Base-by-base conservation (phyloP, 1,140 invertebrate species). In the Pachypeltis micranthus region DNA sequence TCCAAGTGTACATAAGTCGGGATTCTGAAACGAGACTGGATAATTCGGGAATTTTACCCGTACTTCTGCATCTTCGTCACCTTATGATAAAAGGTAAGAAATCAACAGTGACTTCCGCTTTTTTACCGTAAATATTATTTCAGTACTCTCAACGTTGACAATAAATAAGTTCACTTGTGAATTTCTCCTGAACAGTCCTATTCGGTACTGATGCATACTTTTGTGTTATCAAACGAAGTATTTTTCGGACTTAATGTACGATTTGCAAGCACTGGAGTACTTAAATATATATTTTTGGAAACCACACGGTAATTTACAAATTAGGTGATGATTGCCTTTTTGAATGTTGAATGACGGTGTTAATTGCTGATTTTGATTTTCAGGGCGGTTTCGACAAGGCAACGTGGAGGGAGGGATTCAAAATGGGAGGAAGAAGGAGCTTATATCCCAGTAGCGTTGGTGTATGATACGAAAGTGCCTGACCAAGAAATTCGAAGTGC, bases 151-250 rank as follows among this genome's bases (percentile, higher is more conserved):
- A 51, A 51, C 19, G 47, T 4, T 16, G 47, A 10, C 47, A 51
- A 51, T 39, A n/a, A n/a, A n/a, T n/a, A n/a, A n/a, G n/a, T n/a
- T n/a, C n/a, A n/a, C n/a, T n/a, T n/a, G n/a, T n/a, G n/a, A n/a
- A n/a, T n/a, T n/a, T n/a, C n/a, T n/a, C n/a, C n/a, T n/a, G n/a
- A n/a, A n/a, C n/a, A n/a, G n/a, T n/a, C n/a, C n/a, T n/a, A n/a
- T n/a, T n/a, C 16, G 31, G 31, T 51, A 51, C 47, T 14, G 19
- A 51, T 51, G 23, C 47, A 39, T 39, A 21, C 47, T 21, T 51
- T 51, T 51, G 47, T 51, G 47, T 51, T 51, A 51, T 51, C 47
- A 51, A 51, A 51, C 47, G 47, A 51, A 51, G 47, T 51, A 51
- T 14, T 14, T 51, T 51, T 51, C 19, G 47, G 21, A n/a, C n/a